Base-by-base conservation (phyloP, 2,797 vertebrate species). In the Vultur gryphus region DNA sequence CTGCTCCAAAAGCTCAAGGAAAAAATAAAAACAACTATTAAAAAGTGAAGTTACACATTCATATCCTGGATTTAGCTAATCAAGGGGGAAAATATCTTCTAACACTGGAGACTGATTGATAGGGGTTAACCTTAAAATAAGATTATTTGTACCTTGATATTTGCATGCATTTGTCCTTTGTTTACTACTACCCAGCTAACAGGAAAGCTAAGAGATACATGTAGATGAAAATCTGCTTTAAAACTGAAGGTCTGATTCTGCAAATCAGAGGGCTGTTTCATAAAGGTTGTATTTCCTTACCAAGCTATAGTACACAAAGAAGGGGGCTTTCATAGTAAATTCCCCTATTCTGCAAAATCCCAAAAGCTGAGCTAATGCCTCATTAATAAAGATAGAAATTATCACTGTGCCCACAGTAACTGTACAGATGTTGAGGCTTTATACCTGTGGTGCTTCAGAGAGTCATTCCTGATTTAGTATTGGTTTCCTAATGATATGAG, bases 361-460 rank as follows among this genome's bases (percentile, higher is more conserved):
- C 86, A 83, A 91, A 96, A 93, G 81, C 89, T 91, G 87, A 95
- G 16, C 52, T 87, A 96, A 97, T 89, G 71, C n/a, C 78, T 90
- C 77, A 85, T 73, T 94, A 89, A 80, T 65, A 78, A 92, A 77
- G 29, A 67, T 3, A 59, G 35, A 87, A 95, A 89, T 79, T 79
- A 66, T 59, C 41, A 39, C 24, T 41, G 14, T 41, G 19, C 13
- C 33, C 52, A 55, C 29, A 23, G 23, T 33, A 91, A 83, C 28
- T 83, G 33, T 65, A 75, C 33, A 75, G 37, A 62, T 48, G 26
- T 64, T 83, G 59, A 84, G 39, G 25, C 8, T 78, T 90, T 84
- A 65, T 21, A 87, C 23, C 39, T 51, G 33, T 58, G 17, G 41
- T 51, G 75, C n/a, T 92, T 95, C 57, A 69, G 65, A 79, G 28